Evolutionary conservation across 2,888 invertebrate genomes (phyloP), one percentile per base, ranked within the genome.

Genomic region (Athalia circularis): DNA sequence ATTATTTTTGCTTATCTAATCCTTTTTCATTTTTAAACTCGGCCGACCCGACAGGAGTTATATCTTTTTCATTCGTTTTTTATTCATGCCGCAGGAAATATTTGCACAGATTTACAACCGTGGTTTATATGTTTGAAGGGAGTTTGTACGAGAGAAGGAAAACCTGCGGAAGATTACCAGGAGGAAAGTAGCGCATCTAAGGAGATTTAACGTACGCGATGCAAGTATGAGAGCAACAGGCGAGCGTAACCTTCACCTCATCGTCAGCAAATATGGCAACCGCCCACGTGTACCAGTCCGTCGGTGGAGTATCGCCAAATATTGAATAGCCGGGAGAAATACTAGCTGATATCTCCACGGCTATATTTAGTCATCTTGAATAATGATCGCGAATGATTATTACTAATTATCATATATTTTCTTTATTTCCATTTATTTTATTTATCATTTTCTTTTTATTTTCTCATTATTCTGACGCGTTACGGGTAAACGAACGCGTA

Each of bases 221-320:
- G 29, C 62, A 29, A 50, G 50, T 43, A 75, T 50, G 62, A 62
- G 52, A 75, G 75, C 75, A 78, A 64, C 67, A 79, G 65, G 50
- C 65, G 70, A 76, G 47, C 62, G 70, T 77, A 7, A 13, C 67
- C 75, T 77, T 79, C n/a, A n/a, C n/a, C 77, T 76, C 76, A 80
- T 78, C 29, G 79, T n/a, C n/a, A 29, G 68, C 84, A 79, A 81
- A 84, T 84, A 83, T 83, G 87, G 87, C 86, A 81, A 82, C 83
- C 86, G 85, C 89, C 89, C 85, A 89, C 89, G 83, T 84, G 82
- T 79, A 82, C 70, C 54, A 65, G 72, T 81, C 82, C 76, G 79
- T 81, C 81, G 82, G 81, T 80, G 81, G 79, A 15, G 82, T 86
- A 88, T 89, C 86, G 83, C 88, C 88, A 89, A 89, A 89, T 88